Evolutionary conservation across 92 coral and sea anemone species (phyloP), one percentile per base, ranked within the genome.

Genomic region (Phenganax marumi): DNA sequence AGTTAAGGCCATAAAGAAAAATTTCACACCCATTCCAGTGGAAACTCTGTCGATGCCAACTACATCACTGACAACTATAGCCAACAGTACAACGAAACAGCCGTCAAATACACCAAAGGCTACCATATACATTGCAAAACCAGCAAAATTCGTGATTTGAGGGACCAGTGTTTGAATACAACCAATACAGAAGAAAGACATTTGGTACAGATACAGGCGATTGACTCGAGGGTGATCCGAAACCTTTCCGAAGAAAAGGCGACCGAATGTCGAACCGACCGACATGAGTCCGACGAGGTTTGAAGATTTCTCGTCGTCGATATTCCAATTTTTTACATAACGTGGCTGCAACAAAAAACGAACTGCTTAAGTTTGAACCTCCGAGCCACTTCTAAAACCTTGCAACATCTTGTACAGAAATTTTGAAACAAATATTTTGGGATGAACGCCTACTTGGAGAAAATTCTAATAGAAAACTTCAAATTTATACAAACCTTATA

Each of bases 41-140:
- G 98, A 91, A 0, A 94, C 97, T 49, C 86, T 94, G 81, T 94
- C 89, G 11, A 85, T 76, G 0, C 98, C 98, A 70, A 92, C 98
- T 49, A 94, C 90, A 79, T 94, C 98, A 6, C 94, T 92, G 74
- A 97, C 92, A 46, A 94, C 76, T 23, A 94, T 97, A 18, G 94
- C 98, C 69, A 94, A 76, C 10, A 94, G 68, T 10, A 92, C 97
- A 50, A 94, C 87, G 63, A 83, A 94, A 85, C 98, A 94, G 26
- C 98, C 98, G 63, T 94, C 98, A 57, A 94, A 94, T 55, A 94
- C 90, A 50, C 98, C 98, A 50, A 94, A 94, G 75, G 90, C 88
- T 25, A 92, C 89, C 98, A 94, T 94, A 82, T 94, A 94, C 77
- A 88, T 82, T 21, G 87, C 92, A 43, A 94, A 87, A 22, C 98